Percentiles rank a stretch among this genome's conserved stretches.
phyloP scores from a whole-genome alignment of 2,113 vertebrate genomes.

The Macheiramphus alcinus region DNA sequence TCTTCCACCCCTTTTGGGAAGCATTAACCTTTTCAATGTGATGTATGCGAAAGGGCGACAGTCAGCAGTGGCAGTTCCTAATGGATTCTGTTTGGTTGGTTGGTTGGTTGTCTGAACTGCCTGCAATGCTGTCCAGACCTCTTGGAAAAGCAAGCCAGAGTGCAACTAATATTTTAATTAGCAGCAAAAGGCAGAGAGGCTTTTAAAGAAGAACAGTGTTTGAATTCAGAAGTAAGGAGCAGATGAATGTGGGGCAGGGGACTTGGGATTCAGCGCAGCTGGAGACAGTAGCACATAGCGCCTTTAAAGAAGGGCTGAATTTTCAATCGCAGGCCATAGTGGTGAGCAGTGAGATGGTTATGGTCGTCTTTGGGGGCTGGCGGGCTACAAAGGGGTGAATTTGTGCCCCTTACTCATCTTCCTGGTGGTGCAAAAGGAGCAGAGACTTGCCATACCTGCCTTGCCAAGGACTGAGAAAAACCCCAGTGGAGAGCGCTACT shows the following conservation, averaged over 20 bases:
- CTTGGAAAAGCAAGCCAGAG: conserved; percentile 45
- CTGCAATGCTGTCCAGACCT: conserved; percentile 38
- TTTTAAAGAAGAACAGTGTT: not conserved
- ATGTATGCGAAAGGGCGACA: conserved; percentile 60
- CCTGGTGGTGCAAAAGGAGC: not conserved
- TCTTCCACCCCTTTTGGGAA: conserved; percentile 49
- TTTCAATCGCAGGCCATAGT: not conserved
- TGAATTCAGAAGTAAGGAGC: not conserved
- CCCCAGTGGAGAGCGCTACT: not conserved
- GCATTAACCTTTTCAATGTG: conserved; percentile 66
- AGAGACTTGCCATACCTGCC: not conserved
- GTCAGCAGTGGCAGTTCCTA: conserved; percentile 61
- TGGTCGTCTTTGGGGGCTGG: not conserved
- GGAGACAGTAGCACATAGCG: not conserved
- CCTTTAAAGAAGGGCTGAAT: not conserved
- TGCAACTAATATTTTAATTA: conserved; percentile 38
- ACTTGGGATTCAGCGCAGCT: not conserved
- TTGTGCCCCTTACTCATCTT: not conserved
- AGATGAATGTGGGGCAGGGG: not conserved
- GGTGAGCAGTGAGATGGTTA: not conserved
- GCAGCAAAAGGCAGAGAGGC: not conserved
- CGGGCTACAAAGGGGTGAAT: not conserved
- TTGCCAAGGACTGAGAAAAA: not conserved
- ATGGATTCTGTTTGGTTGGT: conserved; percentile 48
- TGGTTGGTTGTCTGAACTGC: conserved; percentile 53